These are phyloP conservation scores for Dryobotodes eremita DNA, from an alignment of 2,888 invertebrate species.

Conservation along the genomic window DNA sequence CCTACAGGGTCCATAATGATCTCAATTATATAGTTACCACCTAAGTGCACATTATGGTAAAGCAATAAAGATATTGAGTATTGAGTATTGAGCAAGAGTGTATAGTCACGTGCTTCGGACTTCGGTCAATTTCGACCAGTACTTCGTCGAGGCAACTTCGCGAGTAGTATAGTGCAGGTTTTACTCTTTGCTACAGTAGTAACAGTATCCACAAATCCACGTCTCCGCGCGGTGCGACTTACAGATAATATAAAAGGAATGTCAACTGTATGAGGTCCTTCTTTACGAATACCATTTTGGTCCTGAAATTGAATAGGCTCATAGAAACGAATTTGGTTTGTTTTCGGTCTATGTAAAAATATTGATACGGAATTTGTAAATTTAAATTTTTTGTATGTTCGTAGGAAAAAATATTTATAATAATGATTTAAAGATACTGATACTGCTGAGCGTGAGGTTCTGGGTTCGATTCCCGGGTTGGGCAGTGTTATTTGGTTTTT, in stretches of 20 bases:
- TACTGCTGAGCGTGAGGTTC: neutral
- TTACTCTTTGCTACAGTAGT: slow-evolving; percentile 39
- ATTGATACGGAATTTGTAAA: neutral
- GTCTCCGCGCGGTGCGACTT: slow-evolving; percentile 38
- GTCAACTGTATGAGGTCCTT: slow-evolving; percentile 29
- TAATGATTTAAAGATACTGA: neutral
- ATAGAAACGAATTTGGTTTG: neutral
- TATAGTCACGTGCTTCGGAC: no score
- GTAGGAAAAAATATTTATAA: neutral
- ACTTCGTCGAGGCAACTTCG: no score
- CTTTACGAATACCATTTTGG: slow-evolving; percentile 38
- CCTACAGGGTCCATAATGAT: no score
- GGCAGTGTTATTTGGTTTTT: neutral
- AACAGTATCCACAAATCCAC: slow-evolving; percentile 45
- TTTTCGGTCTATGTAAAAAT: slow-evolving; percentile 15
- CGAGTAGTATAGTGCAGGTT: no score
- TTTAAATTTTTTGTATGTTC: neutral
- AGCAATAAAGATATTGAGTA: no score
- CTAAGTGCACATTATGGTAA: no score
- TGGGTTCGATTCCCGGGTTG: neutral
- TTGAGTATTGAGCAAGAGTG: no score
- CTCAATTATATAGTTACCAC: no score
- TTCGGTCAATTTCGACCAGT: no score
- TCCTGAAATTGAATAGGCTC: slow-evolving; percentile 36
- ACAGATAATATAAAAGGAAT: slow-evolving; percentile 51